Evolutionary conservation across 2,797 vertebrate species (phyloP).

Genomic region (Pseudomugil tenellus): DNA sequence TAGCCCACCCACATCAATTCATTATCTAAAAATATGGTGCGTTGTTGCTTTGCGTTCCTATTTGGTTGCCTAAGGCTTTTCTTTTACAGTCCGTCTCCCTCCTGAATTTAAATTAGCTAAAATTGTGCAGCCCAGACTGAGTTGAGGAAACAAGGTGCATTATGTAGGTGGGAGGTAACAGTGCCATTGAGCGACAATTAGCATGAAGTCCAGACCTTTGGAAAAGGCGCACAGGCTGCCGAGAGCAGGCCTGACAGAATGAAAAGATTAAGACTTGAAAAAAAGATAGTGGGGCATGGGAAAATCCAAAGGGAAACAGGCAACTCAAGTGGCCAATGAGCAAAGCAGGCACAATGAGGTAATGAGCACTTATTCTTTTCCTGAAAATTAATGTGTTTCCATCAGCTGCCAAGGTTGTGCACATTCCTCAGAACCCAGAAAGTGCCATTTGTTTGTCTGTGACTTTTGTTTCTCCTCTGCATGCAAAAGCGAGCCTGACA

Average conservation of each 20-base stretch:
- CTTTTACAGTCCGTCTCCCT: slow-evolving; percentile 58
- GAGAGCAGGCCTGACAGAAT: slow-evolving; percentile 77
- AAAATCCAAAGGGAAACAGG: slow-evolving; percentile 75
- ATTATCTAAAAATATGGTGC: slow-evolving; percentile 32
- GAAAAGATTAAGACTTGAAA: slow-evolving; percentile 84
- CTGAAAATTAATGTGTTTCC: slow-evolving; percentile 78
- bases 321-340: slow-evolving; percentile 75
- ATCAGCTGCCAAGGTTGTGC: slow-evolving; percentile 74
- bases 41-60: slow-evolving; percentile 36
- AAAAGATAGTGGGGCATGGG: slow-evolving; percentile 86
- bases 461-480: slow-evolving; percentile 65
- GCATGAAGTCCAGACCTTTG: slow-evolving; percentile 85
- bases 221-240: slow-evolving; percentile 73
- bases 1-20: slow-evolving; percentile 57
- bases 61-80: slow-evolving; percentile 49
- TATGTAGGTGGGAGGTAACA: slow-evolving; percentile 85
- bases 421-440: slow-evolving; percentile 71
- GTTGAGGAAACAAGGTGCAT: slow-evolving; percentile 82
- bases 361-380: slow-evolving; percentile 56
- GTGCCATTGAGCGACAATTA: slow-evolving; percentile 84
- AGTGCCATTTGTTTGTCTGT: slow-evolving; percentile 64
- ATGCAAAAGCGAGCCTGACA: slow-evolving; percentile 59
- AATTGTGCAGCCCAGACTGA: slow-evolving; percentile 58
- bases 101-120: slow-evolving; percentile 71
- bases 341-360: slow-evolving; percentile 73